Base-by-base conservation (phyloP, 2,888 invertebrate species). In the Phoronis australis region DNA sequence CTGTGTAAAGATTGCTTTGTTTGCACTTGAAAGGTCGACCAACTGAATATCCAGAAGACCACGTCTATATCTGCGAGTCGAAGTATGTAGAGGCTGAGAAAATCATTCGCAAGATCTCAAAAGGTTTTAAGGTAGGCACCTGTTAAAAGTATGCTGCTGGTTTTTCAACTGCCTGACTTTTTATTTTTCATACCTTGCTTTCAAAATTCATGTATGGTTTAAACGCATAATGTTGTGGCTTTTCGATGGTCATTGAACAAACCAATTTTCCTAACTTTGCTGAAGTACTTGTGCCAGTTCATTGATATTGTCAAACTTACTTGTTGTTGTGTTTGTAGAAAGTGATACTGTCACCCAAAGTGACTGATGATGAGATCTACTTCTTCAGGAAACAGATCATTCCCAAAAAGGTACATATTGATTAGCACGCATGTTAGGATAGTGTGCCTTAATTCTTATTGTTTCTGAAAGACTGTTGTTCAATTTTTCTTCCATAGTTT, bases 361-460 rank as follows among this genome's bases (percentile, higher is more conserved):
- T 96, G 38, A 88, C 87, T n/a, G 87, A 91, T 44, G 97, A 99
- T 78, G 97, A 99, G 78, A 82, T 88, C 45, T 89, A 87, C 70
- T 87, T 85, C 77, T 91, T 92, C 78, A 84, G 86, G 47, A 78
- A 77, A 52, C 72, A 78, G 31, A 71, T 82, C 42, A 66, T 68
- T 44, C 78, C 80, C 38, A 73, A 76, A 54, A 80, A 80, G 75
- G 78, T 78, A 56, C 52, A 59, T 42, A 20, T n/a, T 18, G 24
- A 43, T 53, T n/a, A 40, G 40, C 35, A 12, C n/a, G 35, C 35
- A 15, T 35, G 35, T 35, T 35, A n/a, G 35, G 12, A 35, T 35
- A n/a, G n/a, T 35, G 35, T 35, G 12, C 35, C 35, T 35, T 12
- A 35, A 35, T n/a, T 35, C 35, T n/a, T 35, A 35, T 12, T n/a